Conservation (phyloP, 2,797 vertebrate species). For the Melanotaenia trifasciata region DNA sequence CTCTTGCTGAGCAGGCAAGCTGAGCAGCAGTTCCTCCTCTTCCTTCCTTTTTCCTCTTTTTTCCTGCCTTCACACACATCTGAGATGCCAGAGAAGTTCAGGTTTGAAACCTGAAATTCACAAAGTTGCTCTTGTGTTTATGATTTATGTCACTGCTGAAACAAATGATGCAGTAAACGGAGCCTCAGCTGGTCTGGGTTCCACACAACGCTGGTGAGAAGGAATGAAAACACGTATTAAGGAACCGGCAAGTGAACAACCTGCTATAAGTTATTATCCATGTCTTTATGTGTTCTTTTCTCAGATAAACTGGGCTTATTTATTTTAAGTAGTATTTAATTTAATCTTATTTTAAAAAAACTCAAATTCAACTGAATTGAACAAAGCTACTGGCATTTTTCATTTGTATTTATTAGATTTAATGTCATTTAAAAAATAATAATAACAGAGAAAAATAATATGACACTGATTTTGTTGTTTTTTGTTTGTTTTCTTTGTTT, state of each 20-base stretch:
- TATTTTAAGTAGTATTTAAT: too few species aligned
- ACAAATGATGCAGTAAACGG: neutral
- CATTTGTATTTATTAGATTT: too few species aligned
- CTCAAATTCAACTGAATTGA: too few species aligned
- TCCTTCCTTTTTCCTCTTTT: conserved; percentile 43
- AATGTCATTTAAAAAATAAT: too few species aligned
- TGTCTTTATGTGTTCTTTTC: neutral
- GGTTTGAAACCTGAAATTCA: too few species aligned
- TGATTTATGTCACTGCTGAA: conserved; percentile 2
- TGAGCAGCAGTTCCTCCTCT: conserved; percentile 56
- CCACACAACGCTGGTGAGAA: neutral
- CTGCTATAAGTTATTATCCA: neutral
- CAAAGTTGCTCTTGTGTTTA: neutral
- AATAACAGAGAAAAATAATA: too few species aligned
- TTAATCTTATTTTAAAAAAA: too few species aligned
- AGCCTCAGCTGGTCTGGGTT: neutral
- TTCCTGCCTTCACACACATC: conserved; percentile 18
- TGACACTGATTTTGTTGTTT: too few species aligned
- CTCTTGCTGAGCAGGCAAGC: conserved; percentile 74
- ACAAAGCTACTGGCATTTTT: too few species aligned
- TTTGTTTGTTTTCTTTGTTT: too few species aligned
- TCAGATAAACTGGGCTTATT: neutral
- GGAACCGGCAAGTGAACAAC: neutral
- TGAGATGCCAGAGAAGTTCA: conserved; percentile 15
- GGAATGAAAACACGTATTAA: neutral